phyloP scores from a whole-genome alignment of 23 tunicate genomes.

The Corella eumyota region DNA sequence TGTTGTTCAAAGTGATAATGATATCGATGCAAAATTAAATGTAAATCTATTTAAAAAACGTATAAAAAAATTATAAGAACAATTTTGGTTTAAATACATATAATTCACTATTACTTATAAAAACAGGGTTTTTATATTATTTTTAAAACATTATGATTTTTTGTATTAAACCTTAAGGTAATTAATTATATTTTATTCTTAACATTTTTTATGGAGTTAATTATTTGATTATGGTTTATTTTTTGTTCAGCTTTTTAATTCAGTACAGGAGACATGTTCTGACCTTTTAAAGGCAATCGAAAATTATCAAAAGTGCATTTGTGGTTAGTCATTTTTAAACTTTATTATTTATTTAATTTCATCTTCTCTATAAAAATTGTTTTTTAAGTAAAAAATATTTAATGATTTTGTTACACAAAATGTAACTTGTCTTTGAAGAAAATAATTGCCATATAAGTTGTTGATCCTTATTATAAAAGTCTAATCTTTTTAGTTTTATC shows the following conservation, averaged over 20 bases:
- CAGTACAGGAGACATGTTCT: conserved; percentile 68
- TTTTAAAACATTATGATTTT: too few relatives aligned
- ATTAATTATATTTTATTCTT: too few relatives aligned
- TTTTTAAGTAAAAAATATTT: neutral
- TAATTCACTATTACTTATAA: neutral
- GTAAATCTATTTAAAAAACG: too few relatives aligned
- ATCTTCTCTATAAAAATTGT: neutral
- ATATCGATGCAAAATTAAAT: conserved; percentile 63
- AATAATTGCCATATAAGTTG: too few relatives aligned
- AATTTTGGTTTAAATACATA: too few relatives aligned
- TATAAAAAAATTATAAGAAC: too few relatives aligned
- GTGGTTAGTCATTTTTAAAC: conserved; percentile 42
- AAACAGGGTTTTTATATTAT: neutral
- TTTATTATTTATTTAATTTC: neutral
- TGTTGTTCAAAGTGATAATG: conserved; percentile 75
- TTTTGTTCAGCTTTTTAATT: conserved; percentile 47
- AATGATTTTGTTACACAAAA: too few relatives aligned
- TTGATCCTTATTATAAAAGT: too few relatives aligned
- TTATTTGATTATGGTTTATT: too few relatives aligned
- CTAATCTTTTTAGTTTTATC: conserved; percentile 47
- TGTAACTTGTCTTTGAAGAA: too few relatives aligned
- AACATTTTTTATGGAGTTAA: too few relatives aligned
- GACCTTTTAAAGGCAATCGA: conserved; percentile 58
- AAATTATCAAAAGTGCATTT: conserved; percentile 69
- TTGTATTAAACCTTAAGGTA: too few relatives aligned